A percentile compares a stretch with the other conserved stretches of the same genome.
phyloP scores from a whole-genome alignment of 2,113 vertebrate genomes.

The Lota lota region DNA sequence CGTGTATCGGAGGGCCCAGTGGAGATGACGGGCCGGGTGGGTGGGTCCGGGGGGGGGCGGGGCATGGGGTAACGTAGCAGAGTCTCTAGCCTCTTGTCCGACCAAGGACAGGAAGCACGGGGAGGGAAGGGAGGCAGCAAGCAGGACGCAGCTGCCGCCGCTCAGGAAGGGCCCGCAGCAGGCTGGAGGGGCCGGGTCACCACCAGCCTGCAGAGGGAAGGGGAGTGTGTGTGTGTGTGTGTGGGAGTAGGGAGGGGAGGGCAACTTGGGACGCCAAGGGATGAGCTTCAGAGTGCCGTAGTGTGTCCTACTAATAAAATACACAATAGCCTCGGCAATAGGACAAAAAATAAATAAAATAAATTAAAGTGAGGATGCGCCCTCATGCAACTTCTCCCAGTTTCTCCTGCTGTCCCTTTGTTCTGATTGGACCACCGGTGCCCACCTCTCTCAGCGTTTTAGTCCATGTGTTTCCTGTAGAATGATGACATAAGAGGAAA shows the following conservation, averaged over 20 bases:
- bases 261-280: conserved; percentile 28
- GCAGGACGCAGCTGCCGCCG: conserved; percentile 80
- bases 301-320: conserved; percentile 23
- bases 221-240: conserved; percentile 2
- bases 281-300: conserved; percentile 39
- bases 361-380: background rate
- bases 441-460: conserved; percentile 5
- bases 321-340: conserved; percentile 26
- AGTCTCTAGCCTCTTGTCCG: conserved; percentile 63
- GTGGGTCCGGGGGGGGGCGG: conserved; percentile 17
- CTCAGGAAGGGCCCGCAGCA: conserved; percentile 73
- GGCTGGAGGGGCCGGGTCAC: conserved; percentile 61
- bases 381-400: conserved; percentile 12
- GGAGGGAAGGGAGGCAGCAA: conserved; percentile 62
- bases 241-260: conserved; percentile 27
- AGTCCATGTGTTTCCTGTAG: conserved; percentile 30
- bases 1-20: background rate
- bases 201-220: conserved; percentile 40
- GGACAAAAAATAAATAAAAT: background rate
- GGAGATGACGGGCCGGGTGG: conserved; percentile 4
- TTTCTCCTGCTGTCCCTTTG: background rate
- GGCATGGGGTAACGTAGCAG: conserved; percentile 22
- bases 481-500: conserved; percentile 3
- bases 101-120: conserved; percentile 78
- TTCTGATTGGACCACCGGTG: conserved; percentile 5